These are phyloP conservation scores for Pogonus chalceus DNA, from an alignment of 1,140 invertebrate genomes.

Conservation along the genomic window DNA sequence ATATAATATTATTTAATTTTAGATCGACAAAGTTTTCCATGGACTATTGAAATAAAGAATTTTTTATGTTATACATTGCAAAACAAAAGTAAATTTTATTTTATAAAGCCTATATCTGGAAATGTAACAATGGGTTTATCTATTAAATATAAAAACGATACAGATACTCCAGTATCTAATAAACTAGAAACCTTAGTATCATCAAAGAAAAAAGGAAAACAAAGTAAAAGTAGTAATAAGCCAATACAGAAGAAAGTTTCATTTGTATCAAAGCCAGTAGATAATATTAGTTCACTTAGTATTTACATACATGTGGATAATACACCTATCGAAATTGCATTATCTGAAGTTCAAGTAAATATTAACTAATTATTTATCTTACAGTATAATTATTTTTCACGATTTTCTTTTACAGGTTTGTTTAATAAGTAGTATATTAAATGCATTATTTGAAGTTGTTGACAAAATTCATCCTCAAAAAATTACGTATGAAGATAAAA, in stretches of 20 bases:
- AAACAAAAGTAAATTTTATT: constrained; percentile 34
- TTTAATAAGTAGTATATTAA: constrained; percentile 36
- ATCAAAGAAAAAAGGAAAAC: not conserved
- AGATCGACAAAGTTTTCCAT: constrained; percentile 48
- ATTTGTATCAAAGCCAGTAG: not conserved
- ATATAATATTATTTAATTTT: constrained; percentile 19
- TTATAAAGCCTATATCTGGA: constrained; percentile 45
- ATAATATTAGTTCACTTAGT: constrained; percentile 37
- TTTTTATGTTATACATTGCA: constrained; percentile 44
- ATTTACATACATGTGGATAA: constrained; percentile 49
- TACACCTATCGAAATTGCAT: constrained; percentile 41
- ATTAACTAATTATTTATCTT: constrained; percentile 13
- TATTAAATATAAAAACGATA: constrained; percentile 29
- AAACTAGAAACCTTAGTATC: constrained; percentile 1
- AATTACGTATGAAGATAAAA: no score
- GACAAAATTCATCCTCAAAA: not conserved
- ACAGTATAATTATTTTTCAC: constrained; percentile 10
- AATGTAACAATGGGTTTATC: constrained; percentile 48
- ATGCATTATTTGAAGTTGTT: constrained; percentile 20
- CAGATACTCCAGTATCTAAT: not conserved
- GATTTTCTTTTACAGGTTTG: constrained; percentile 28
- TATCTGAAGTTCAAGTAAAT: constrained; percentile 43
- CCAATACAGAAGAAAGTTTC: not conserved
- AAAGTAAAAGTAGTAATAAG: not conserved
- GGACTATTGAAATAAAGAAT: constrained; percentile 42